Evolutionary conservation across 2,888 invertebrate genomes (phyloP).

Genomic region (Monochamus alternatus): DNA sequence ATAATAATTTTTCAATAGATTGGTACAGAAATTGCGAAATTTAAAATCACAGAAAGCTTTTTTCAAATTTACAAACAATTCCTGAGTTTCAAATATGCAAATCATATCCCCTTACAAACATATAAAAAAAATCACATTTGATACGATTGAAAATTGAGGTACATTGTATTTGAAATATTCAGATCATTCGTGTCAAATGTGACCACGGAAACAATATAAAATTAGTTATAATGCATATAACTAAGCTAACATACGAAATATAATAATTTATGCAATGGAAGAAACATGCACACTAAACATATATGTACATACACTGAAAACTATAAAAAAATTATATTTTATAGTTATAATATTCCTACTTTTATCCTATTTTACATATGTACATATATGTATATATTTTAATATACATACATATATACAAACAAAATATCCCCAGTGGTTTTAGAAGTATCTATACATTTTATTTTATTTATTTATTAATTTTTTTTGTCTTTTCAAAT

Average conservation of each 20-base stretch:
- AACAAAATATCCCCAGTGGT: background rate
- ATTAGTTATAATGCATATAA: background rate
- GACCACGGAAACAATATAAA: background rate
- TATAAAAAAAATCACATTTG: background rate
- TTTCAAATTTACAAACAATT: background rate
- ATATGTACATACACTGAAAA: background rate
- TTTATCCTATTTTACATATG: background rate
- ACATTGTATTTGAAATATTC: background rate
- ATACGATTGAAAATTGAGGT: background rate
- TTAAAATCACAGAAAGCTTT: constrained; percentile 29
- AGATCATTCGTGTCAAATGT: background rate
- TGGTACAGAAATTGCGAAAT: constrained; percentile 28
- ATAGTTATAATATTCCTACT: constrained; percentile 3
- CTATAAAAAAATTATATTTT: constrained; percentile 41
- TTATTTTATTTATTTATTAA: background rate
- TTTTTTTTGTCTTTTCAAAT: background rate
- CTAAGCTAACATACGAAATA: constrained; percentile 26
- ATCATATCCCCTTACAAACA: background rate
- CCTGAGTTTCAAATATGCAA: constrained; percentile 6
- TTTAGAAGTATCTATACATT: background rate
- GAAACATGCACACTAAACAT: constrained; percentile 9
- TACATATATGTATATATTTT: background rate
- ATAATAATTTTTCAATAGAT: background rate
- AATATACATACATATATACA: constrained; percentile 12
- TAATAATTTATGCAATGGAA: constrained; percentile 25